A percentile compares a stretch with the other conserved stretches of the same genome.
These are phyloP conservation scores for Pogonomyrmex californicus DNA, from an alignment of 1,140 invertebrate genomes.

Conservation along the genomic window DNA sequence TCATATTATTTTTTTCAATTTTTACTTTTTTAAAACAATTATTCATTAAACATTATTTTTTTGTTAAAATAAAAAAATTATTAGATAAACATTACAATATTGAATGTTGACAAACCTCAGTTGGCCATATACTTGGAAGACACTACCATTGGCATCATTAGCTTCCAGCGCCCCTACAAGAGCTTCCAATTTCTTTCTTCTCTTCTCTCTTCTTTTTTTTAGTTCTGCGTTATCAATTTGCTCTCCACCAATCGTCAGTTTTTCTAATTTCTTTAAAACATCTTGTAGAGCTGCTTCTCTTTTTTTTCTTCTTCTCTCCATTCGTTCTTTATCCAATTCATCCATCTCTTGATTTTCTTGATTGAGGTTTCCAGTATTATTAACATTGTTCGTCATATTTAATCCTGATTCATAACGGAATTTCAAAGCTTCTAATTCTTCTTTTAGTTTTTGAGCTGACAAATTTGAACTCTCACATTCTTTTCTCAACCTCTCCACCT, in stretches of 20 bases:
- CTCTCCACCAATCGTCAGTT: constrained; percentile 85
- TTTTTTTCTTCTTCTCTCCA: constrained; percentile 80
- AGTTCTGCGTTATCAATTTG: constrained; percentile 81
- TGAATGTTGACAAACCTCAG: constrained; percentile 69
- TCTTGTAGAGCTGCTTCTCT: constrained; percentile 83
- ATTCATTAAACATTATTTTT: too few relatives aligned
- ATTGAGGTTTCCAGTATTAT: not conserved
- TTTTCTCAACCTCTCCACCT: constrained; percentile 79
- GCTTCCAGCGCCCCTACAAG: constrained; percentile 83
- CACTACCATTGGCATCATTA: constrained; percentile 82
- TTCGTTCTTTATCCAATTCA: constrained; percentile 75
- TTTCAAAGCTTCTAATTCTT: constrained; percentile 81
- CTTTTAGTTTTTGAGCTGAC: constrained; percentile 80
- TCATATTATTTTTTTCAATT: not conserved
- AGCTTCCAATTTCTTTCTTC: constrained; percentile 82
- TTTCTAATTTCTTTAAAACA: constrained; percentile 82
- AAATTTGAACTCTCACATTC: constrained; percentile 82
- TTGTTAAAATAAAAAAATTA: not conserved
- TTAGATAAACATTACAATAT: not conserved
- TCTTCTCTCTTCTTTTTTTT: constrained; percentile 80
- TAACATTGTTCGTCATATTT: not conserved
- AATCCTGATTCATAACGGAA: constrained; percentile 74
- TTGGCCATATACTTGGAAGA: constrained; percentile 86
- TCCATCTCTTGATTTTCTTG: constrained; percentile 9
- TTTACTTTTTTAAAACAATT: not conserved